A percentile compares a stretch with the other conserved stretches of the same genome.
Conservation (phyloP, 2,797 vertebrate genomes). For the Macropodus opercularis region DNA sequence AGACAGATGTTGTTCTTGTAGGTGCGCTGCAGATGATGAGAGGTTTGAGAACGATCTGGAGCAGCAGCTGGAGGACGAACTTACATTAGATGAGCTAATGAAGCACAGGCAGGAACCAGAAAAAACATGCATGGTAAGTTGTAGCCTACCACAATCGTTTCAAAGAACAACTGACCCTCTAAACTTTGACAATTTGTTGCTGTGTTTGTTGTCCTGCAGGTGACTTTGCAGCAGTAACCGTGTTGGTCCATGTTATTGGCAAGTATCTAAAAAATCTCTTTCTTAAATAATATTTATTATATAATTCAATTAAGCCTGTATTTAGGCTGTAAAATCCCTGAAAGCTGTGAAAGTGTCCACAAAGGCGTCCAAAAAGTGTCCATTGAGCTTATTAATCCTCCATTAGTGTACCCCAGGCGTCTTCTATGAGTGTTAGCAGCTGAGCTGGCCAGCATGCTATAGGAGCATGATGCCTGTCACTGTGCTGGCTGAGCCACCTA, state of each 20-base stretch:
- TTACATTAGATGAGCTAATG: conserved; percentile 91
- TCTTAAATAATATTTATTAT: too few relatives aligned
- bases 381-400: too few relatives aligned
- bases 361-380: background rate
- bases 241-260: conserved; percentile 84
- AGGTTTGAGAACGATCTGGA: conserved; percentile 91
- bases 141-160: background rate
- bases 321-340: too few relatives aligned
- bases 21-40: conserved; percentile 85
- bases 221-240: conserved; percentile 94
- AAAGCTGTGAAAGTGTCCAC: background rate
- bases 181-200: too few relatives aligned
- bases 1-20: conserved; percentile 64
- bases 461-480: too few relatives aligned
- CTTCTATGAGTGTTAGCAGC: too few relatives aligned
- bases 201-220: conserved; percentile 81
- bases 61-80: conserved; percentile 89
- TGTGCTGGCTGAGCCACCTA: too few relatives aligned
- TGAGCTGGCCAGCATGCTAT: too few relatives aligned
- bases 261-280: conserved; percentile 67
- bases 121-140: conserved; percentile 89
- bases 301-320: too few relatives aligned
- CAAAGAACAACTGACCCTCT: background rate
- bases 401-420: too few relatives aligned
- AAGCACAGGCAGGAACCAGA: conserved; percentile 90